phyloP scores from a whole-genome alignment of 2,113 vertebrate genomes.

The Saimiri boliviensis region DNA sequence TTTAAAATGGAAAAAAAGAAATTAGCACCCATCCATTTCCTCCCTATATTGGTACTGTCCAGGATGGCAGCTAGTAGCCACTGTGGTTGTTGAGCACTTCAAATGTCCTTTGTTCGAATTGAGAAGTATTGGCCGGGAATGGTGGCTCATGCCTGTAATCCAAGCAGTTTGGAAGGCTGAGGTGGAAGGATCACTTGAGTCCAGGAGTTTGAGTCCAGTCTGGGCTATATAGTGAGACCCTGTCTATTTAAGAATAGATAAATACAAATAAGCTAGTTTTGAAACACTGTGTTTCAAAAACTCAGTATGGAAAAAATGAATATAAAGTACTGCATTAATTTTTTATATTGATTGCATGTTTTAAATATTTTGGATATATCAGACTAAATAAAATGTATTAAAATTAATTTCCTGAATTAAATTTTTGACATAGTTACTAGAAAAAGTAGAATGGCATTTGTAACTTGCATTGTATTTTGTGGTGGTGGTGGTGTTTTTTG shows the following conservation, averaged over 20 bases:
- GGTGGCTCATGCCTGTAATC: no score
- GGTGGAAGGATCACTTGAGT: no score
- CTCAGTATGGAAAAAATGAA: neutral
- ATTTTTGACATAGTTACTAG: neutral
- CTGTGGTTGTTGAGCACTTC: neutral
- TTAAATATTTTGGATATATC: neutral
- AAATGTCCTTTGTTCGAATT: neutral
- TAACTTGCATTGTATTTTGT: neutral
- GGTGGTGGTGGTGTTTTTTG: no score
- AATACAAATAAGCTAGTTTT: neutral
- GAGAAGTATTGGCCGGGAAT: no score
- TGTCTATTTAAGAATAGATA: no score
- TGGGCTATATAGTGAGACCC: no score
- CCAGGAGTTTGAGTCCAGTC: no score
- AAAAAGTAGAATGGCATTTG: neutral
- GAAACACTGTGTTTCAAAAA: neutral
- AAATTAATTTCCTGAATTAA: constrained; percentile 21
- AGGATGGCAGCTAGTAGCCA: no score
- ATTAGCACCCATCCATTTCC: neutral
- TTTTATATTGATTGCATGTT: neutral
- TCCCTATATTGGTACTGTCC: neutral
- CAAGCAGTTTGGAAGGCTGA: no score
- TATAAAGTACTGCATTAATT: neutral
- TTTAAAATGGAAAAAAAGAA: neutral
- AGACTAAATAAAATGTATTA: neutral